Evolutionary conservation across 2,113 vertebrate genomes (phyloP).

Genomic region (Todiramphus saurophagus): DNA sequence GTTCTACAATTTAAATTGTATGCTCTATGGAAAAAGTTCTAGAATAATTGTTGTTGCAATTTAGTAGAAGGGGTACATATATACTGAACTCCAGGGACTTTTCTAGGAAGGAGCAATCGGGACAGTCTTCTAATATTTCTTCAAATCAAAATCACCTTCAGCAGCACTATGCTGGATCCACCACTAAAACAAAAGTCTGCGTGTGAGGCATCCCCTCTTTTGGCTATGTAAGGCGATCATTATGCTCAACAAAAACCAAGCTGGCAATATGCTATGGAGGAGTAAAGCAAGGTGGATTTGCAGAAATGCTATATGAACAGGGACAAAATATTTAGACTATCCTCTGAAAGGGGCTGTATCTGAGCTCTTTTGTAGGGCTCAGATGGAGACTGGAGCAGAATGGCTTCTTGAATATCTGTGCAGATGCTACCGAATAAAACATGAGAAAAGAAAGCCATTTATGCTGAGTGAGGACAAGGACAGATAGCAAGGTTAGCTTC

Average conservation of each 20-base stretch:
- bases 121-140: neutral
- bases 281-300: neutral
- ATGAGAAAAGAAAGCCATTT: neutral
- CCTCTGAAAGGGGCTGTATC: neutral
- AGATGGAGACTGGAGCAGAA: neutral
- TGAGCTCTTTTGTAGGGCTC: neutral
- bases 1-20: neutral
- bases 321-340: neutral
- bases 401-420: neutral
- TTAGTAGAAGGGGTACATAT: neutral
- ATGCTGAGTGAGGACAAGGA: neutral
- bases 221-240: neutral
- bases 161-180: neutral
- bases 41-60: neutral
- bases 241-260: neutral
- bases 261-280: neutral
- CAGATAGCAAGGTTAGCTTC: neutral
- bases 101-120: neutral
- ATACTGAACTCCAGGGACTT: neutral
- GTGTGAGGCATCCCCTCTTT: neutral
- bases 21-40: neutral
- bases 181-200: neutral
- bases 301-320: neutral
- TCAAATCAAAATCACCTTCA: constrained; percentile 2
- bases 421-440: neutral